Percentiles rank a stretch among this genome's conserved stretches.
phyloP scores from a whole-genome alignment of 2,797 vertebrate genomes.

The Catamblyrhynchus diadema region DNA sequence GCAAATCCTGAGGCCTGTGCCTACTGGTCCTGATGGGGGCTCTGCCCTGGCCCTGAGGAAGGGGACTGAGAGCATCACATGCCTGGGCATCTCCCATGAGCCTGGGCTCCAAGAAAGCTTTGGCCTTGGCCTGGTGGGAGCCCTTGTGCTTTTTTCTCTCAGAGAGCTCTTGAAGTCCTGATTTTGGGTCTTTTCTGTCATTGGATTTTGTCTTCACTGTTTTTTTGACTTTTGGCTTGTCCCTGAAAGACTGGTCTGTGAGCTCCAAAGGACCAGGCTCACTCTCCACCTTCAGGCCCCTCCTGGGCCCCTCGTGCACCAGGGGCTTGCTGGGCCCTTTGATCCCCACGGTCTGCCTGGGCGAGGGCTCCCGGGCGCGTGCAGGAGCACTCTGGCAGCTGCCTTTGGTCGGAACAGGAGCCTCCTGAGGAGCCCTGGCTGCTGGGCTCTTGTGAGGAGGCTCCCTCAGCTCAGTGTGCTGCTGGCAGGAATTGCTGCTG shows the following conservation, averaged over 20 bases:
- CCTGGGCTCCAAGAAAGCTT: slow-evolving; percentile 13
- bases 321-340: slow-evolving; percentile 68
- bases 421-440: slow-evolving; percentile 40
- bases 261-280: slow-evolving; percentile 60
- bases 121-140: slow-evolving; percentile 19
- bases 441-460: slow-evolving; percentile 25
- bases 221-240: slow-evolving; percentile 85
- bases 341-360: slow-evolving; percentile 69
- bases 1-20: slow-evolving; percentile 60
- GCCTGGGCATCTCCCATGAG: slow-evolving; percentile 56
- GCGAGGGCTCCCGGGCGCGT: not conserved
- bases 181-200: slow-evolving; percentile 63
- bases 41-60: slow-evolving; percentile 56
- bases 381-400: slow-evolving; percentile 60
- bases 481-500: not conserved
- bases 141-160: slow-evolving; percentile 74
- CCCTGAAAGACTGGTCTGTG: slow-evolving; percentile 75
- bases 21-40: slow-evolving; percentile 42
- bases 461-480: slow-evolving; percentile 57
- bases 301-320: slow-evolving; percentile 2
- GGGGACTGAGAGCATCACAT: not conserved
- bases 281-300: slow-evolving; percentile 68
- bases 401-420: slow-evolving; percentile 44
- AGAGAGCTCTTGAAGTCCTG: not conserved
- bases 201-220: slow-evolving; percentile 72